Conservation (phyloP, 2,113 vertebrate genomes). For the Merops nubicus region DNA sequence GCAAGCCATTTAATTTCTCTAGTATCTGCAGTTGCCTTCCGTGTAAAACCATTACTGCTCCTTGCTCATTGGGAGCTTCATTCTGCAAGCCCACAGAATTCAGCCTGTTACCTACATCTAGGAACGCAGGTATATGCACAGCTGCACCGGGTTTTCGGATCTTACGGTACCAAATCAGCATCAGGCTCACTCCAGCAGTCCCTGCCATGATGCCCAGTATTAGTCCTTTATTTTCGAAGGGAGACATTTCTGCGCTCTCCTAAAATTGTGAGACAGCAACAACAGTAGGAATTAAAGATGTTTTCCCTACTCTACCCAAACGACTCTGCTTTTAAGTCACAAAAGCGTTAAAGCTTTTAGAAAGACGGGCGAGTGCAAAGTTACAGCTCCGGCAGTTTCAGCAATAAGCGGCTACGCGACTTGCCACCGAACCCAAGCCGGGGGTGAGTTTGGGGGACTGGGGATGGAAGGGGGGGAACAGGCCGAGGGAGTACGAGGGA, state of each 20-base stretch:
- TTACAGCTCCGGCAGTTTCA: background rate
- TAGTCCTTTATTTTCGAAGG: conserved; percentile 82
- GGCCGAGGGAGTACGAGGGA: no score
- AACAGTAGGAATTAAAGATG: background rate
- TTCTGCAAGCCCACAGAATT: conserved; percentile 8
- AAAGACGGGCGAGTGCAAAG: background rate
- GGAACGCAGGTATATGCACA: background rate
- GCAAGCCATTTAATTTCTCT: conserved; percentile 86
- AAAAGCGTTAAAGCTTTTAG: accelerated
- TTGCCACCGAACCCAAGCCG: no score
- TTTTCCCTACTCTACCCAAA: background rate
- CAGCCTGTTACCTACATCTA: conserved; percentile 30
- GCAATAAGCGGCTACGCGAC: background rate
- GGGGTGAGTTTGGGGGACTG: accelerated
- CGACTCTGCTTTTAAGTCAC: background rate
- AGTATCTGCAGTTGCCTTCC: conserved; percentile 85
- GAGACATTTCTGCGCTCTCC: conserved; percentile 81
- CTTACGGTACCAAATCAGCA: conserved; percentile 81
- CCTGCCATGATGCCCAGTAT: conserved; percentile 87
- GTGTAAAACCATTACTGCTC: conserved; percentile 51
- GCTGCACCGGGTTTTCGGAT: conserved; percentile 46
- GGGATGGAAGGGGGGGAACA: no score
- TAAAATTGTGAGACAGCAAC: conserved; percentile 56
- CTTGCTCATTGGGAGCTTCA: conserved; percentile 33
- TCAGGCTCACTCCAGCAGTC: conserved; percentile 86